Conservation (phyloP, 2,113 vertebrate genomes). For the Indicator indicator region DNA sequence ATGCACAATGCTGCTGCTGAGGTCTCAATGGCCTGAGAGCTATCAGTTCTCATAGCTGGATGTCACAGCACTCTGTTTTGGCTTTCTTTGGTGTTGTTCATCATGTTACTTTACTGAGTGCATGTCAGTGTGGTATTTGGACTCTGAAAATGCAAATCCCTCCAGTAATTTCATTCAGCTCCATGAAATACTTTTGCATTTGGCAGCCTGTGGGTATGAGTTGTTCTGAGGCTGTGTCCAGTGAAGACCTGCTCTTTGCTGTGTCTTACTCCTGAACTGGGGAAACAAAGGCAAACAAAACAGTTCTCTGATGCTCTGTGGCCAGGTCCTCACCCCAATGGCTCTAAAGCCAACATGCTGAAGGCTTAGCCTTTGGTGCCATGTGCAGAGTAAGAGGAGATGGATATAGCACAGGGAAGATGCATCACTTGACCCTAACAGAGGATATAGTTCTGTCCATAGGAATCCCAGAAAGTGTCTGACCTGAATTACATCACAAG, state of each 20-base stretch:
- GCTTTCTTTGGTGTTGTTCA: background rate
- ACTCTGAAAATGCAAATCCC: background rate
- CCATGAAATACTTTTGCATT: background rate
- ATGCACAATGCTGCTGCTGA: background rate
- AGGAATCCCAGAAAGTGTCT: background rate
- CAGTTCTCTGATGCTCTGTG: background rate
- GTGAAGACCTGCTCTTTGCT: background rate
- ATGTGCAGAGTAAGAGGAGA: fast-evolving
- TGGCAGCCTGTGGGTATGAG: background rate
- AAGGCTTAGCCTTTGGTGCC: background rate
- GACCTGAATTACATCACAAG: background rate
- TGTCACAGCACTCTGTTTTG: background rate
- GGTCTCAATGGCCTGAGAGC: background rate
- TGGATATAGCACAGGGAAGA: background rate
- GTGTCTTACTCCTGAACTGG: background rate
- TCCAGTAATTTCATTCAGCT: background rate
- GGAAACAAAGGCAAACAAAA: background rate
- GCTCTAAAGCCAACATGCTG: background rate
- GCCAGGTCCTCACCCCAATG: background rate
- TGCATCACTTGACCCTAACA: fast-evolving
- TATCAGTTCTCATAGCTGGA: background rate
- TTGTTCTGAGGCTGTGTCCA: background rate
- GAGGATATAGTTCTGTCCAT: background rate
- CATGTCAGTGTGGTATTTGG: background rate
- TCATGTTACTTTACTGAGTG: background rate